Evolutionary conservation across 2,888 invertebrate species (phyloP).

Genomic region (Imbricaverruca yamaguchii): DNA sequence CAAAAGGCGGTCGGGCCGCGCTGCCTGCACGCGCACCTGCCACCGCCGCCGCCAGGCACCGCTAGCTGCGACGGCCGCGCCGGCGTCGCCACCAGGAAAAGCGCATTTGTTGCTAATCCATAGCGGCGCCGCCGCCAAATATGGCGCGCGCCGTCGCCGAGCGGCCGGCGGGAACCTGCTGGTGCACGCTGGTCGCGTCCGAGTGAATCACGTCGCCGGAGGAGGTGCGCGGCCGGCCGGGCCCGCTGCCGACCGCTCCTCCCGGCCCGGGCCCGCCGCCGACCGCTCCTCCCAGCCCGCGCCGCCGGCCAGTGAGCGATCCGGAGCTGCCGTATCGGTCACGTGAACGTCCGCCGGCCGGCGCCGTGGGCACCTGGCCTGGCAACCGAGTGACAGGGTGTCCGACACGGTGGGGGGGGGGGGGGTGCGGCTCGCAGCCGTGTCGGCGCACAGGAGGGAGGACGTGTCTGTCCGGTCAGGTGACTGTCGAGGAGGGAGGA

Average conservation of each 20-base stretch:
- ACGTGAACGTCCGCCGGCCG: no score
- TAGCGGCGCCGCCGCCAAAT: not conserved
- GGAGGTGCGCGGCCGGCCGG: not conserved
- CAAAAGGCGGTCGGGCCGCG: not conserved
- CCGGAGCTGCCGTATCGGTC: not conserved
- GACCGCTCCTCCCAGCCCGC: not conserved
- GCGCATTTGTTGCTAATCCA: conserved; percentile 1
- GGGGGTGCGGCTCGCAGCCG: no score
- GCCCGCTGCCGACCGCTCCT: not conserved
- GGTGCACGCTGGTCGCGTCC: not conserved
- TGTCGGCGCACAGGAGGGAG: no score
- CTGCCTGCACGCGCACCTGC: not conserved
- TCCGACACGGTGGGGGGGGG: no score
- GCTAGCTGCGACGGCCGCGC: not conserved
- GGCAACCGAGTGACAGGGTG: no score
- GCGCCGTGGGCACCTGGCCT: no score
- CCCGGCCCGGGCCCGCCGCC: not conserved
- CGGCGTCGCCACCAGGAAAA: not conserved
- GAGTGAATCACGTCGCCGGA: not conserved
- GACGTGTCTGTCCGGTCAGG: no score
- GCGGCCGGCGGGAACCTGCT: not conserved
- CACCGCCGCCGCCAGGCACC: not conserved
- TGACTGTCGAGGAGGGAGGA: no score
- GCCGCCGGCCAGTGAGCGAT: not conserved
- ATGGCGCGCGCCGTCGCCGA: not conserved